Evolutionary conservation across 2,797 vertebrate genomes (phyloP), one percentile per base, ranked within the genome.

Genomic region (Heterohyrax brucei): DNA sequence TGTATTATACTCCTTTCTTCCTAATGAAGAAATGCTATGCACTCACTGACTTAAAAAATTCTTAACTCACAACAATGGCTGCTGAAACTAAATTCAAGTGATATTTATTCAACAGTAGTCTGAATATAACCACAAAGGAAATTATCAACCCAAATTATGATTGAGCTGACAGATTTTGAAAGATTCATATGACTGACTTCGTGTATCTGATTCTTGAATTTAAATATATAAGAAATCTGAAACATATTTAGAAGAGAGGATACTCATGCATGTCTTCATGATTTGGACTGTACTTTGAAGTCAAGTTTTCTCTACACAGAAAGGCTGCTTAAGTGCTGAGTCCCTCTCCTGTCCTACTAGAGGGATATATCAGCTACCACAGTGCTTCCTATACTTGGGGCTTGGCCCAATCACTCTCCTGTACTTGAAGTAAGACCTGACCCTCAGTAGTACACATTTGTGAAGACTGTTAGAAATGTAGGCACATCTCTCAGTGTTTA

Each of bases 41-140:
- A 56, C 19, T 96, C n/a, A 39, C 7, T 85, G 46, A 18, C 66
- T 90, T 87, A 85, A 46, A 85, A 93, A 21, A 82, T 33, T 26
- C 12, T 93, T 92, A 82, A 56, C 33, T 61, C 90, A 70, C 50
- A 92, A 75, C 53, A 86, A 18, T 28, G 22, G 5, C 1, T 39
- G 50, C 5, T 76, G 46, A 94, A 77, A 18, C 56, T 64, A 61
- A 72, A 50, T 13, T 33, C n/a, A n/a, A 24, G 9, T 5, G 33
- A 24, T 44, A 7, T 3, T 66, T 53, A 72, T 61, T 87, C 5
- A 26, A 8, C 19, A 50, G 8, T 44, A 68, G 10, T 75, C 19
- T 76, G 66, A 91, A 95, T 87, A 93, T 72, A 56, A 89, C 53
- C 70, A 21, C 59, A 76, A 90, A 61, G 73, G 10, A 81, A 53